Conservation (phyloP, 2,113 vertebrate species). For the Egretta garzetta region DNA sequence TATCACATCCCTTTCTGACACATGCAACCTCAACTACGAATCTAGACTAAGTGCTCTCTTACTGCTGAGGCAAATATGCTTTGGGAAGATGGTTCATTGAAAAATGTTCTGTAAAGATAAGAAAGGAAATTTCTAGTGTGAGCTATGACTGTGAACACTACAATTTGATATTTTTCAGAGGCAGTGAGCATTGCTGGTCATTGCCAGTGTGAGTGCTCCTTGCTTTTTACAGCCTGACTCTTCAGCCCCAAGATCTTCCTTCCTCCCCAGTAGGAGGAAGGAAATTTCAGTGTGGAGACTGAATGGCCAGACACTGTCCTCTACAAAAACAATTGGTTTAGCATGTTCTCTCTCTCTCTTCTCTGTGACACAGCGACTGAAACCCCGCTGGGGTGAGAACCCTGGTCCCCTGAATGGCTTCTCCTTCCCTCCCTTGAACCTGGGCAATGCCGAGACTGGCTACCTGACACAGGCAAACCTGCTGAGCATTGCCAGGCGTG, state of each 20-base stretch:
- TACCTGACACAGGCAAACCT: constrained; percentile 94
- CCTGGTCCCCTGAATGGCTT: background rate
- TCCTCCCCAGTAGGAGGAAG: background rate
- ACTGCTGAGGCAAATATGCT: background rate
- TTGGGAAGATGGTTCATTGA: background rate
- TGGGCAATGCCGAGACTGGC: constrained; percentile 91
- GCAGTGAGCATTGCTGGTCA: background rate
- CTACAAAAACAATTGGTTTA: background rate
- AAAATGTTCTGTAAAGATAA: background rate
- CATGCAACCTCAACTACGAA: background rate
- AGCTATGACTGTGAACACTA: background rate
- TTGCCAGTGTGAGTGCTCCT: background rate
- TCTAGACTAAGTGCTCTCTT: background rate
- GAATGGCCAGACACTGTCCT: background rate
- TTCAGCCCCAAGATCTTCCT: background rate
- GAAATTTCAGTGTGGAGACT: background rate
- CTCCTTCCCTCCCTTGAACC: constrained; percentile 83
- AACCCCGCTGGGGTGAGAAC: background rate
- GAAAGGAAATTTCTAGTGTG: background rate
- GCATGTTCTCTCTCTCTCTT: background rate
- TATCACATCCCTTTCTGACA: background rate
- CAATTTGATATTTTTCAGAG: background rate
- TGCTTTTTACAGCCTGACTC: background rate
- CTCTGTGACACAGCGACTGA: constrained; percentile 65
- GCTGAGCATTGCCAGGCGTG: constrained; percentile 85